Base-by-base conservation (phyloP, 2,113 vertebrate genomes). In the Paedocypris sp. region DNA sequence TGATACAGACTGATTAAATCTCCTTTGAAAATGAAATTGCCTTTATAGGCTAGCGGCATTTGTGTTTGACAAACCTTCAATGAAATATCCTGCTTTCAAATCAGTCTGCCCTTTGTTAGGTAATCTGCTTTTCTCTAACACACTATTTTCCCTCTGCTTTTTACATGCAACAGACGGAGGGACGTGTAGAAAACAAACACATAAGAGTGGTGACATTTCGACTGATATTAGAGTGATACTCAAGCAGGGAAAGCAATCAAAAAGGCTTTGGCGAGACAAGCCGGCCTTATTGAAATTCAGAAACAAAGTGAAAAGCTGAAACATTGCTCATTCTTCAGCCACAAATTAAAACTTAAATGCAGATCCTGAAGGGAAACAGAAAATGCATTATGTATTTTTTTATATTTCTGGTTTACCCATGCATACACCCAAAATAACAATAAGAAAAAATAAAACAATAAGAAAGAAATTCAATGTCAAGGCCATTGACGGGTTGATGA, bases 241-340 rank as follows among this genome's bases (percentile, higher is more conserved):
- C 18, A 16, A 61, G 50, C 32, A 39, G 50, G 52, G 20, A 60
- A 66, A 62, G 58, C 63, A 70, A 66, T 66, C 68, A 70, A 64
- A 45, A 54, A 53, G 41, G 50, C 50, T 54, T 64, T 45, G 38
- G 63, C 4, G 22, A 58, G 63, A 26, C 46, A 16, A 33, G 51
- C 39, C 26, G 3, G 8, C 23, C 39, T 58, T 8, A 58, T 32
- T 58, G 53, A 32, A 43, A 57, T 57, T 57, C 53, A 57, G 13
- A 32, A 43, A 31, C 53, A 57, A 43, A 57, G 38, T n/a, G 7
- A 42, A 26, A 32, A 29, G 25, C 11, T 16, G 22, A 54, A 28
- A 41, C 23, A 39, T 32, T 57, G 38, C 11, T 5, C 26, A 20
- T 56, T 12, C 13, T 15, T 16, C 52, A 28, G 16, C 16, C 26